phyloP scores from a whole-genome alignment of 2,797 vertebrate species.

The Hippocampus kuda region DNA sequence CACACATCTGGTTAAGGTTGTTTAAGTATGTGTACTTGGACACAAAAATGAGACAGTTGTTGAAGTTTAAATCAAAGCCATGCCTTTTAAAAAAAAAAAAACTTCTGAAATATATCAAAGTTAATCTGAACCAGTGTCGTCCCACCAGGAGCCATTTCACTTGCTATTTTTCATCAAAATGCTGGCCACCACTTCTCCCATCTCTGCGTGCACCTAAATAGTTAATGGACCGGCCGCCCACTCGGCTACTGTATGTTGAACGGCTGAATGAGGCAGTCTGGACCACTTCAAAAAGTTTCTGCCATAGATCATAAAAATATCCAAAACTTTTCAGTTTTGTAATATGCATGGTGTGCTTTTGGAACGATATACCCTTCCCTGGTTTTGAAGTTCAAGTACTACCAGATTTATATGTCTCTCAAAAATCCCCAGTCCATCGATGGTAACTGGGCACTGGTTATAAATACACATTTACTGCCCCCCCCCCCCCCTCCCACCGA shows the following conservation, averaged over 20 bases:
- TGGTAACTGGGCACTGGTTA: slow-evolving; percentile 44
- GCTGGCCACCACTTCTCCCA: slow-evolving; percentile 57
- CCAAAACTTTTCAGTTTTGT: slow-evolving; percentile 60
- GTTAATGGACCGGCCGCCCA: slow-evolving; percentile 64
- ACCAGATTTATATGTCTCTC: slow-evolving; percentile 44
- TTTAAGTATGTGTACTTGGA: slow-evolving; percentile 12
- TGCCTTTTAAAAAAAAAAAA: slow-evolving; percentile 14
- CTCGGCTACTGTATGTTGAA: slow-evolving; percentile 53
- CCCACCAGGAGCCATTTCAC: slow-evolving; percentile 49
- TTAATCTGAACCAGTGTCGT: slow-evolving; percentile 60
- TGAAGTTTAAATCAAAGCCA: slow-evolving; percentile 54
- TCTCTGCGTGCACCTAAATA: slow-evolving; percentile 69
- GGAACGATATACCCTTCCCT: slow-evolving; percentile 55
- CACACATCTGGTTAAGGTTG: slow-evolving; percentile 22
- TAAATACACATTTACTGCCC: slow-evolving; percentile 16
- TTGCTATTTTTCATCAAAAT: slow-evolving; percentile 68
- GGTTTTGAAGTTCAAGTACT: slow-evolving; percentile 61
- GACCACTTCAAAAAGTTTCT: slow-evolving; percentile 60
- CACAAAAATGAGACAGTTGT: slow-evolving; percentile 26
- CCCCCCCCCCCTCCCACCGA: too few species aligned
- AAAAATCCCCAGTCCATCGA: slow-evolving; percentile 33
- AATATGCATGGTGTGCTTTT: slow-evolving; percentile 69
- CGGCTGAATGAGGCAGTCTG: slow-evolving; percentile 23
- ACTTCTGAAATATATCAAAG: slow-evolving; percentile 41
- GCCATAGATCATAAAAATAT: slow-evolving; percentile 54